Percentiles rank a stretch among this genome's conserved stretches.
phyloP scores from a whole-genome alignment of 2,888 invertebrate genomes.

The Andricus curvator region DNA sequence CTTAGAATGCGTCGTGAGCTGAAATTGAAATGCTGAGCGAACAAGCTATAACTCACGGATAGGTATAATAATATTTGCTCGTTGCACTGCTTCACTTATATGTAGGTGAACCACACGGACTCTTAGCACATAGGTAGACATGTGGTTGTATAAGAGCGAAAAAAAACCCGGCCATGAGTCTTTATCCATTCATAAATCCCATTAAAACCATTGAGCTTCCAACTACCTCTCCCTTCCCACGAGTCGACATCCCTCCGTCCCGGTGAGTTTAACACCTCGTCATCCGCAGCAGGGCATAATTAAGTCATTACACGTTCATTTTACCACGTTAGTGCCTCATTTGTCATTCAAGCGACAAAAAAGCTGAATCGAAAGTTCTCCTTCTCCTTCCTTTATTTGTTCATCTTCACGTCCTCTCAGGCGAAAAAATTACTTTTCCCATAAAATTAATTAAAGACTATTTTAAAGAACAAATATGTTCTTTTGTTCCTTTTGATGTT shows the following conservation, averaged over 20 bases:
- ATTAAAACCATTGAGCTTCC: constrained; percentile 47
- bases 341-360: constrained; percentile 57
- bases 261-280: constrained; percentile 44
- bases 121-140: background rate
- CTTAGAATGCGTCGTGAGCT: constrained; percentile 5
- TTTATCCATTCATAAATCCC: constrained; percentile 50
- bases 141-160: background rate
- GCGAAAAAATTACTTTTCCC: background rate
- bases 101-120: background rate
- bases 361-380: background rate
- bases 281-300: constrained; percentile 61
- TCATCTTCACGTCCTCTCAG: background rate
- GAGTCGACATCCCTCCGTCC: constrained; percentile 38
- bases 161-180: constrained; percentile 41
- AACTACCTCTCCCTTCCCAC: constrained; percentile 30
- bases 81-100: background rate
- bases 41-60: constrained; percentile 46
- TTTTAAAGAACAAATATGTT: no score
- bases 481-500: no score
- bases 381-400: background rate
- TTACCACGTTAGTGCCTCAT: constrained; percentile 58
- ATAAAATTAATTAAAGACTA: no score
- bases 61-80: constrained; percentile 40
- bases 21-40: constrained; percentile 47
- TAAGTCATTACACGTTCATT: constrained; percentile 69